Percentiles rank a stretch among this genome's conserved stretches.
Evolutionary conservation across 2,888 invertebrate genomes (phyloP).

Genomic region (Zele albiditarsus): DNA sequence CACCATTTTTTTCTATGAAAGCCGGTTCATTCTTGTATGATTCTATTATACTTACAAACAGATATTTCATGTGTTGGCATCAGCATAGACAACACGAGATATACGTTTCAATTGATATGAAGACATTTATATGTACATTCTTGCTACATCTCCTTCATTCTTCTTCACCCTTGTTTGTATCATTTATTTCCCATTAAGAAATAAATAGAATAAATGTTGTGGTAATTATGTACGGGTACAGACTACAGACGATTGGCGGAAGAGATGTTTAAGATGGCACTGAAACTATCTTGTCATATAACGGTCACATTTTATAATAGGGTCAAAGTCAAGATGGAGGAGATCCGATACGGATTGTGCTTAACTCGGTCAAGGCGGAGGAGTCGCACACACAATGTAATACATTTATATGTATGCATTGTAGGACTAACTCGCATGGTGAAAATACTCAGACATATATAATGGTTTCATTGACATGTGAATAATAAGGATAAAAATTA

Average conservation of each 20-base stretch:
- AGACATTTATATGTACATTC: no score
- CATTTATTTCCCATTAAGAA: no score
- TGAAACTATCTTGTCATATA: conserved; percentile 35
- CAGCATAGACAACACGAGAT: no score
- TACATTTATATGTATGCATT: conserved; percentile 31
- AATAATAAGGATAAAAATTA: neutral
- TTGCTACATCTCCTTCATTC: neutral
- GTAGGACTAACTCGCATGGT: conserved; percentile 39
- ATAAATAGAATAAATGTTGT: neutral
- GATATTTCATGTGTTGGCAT: no score
- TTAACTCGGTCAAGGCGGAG: conserved; percentile 71
- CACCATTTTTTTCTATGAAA: conserved; percentile 21
- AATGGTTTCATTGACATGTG: neutral
- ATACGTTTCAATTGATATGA: no score
- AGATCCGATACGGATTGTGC: conserved; percentile 69
- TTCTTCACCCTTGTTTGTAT: no score
- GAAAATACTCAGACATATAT: conserved; percentile 23
- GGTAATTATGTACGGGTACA: neutral
- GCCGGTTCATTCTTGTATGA: neutral
- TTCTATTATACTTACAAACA: neutral
- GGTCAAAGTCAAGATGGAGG: conserved; percentile 71
- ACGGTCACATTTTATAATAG: conserved; percentile 59
- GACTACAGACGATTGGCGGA: neutral
- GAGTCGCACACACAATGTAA: conserved; percentile 48
- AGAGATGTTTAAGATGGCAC: neutral